Conservation (phyloP, 2,113 vertebrate genomes). For the Nettapus auritus region DNA sequence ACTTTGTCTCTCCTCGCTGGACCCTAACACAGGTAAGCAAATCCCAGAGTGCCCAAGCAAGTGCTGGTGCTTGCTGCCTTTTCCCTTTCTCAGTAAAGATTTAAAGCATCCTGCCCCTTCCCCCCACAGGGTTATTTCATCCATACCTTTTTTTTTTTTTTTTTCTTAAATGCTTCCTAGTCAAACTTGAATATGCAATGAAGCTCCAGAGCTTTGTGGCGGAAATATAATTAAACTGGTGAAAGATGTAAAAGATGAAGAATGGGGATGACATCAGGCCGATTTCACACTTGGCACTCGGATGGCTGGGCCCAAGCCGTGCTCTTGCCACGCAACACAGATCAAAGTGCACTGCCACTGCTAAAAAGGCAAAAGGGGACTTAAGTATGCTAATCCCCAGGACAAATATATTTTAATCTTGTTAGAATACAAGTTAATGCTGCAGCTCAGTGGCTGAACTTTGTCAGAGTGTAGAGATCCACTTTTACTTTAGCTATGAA, state of each 20-base stretch:
- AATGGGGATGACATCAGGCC: slow-evolving; percentile 98
- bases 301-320: slow-evolving; percentile 92
- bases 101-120: slow-evolving; percentile 75
- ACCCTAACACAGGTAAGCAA: slow-evolving; percentile 27
- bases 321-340: slow-evolving; percentile 94
- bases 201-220: slow-evolving; percentile 88
- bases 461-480: slow-evolving; percentile 89
- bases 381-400: slow-evolving; percentile 99
- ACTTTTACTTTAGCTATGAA: slow-evolving; percentile 90
- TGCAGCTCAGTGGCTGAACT: slow-evolving; percentile 94
- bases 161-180: slow-evolving; percentile 92
- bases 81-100: slow-evolving; percentile 47
- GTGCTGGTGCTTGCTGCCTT: neutral
- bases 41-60: neutral
- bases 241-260: slow-evolving; percentile 97
- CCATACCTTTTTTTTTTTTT: slow-evolving; percentile 72
- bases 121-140: slow-evolving; percentile 88
- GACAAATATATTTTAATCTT: slow-evolving; percentile 99
- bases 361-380: slow-evolving; percentile 91
- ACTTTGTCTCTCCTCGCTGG: neutral
- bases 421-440: slow-evolving; percentile 99
- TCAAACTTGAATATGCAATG: slow-evolving; percentile 95
- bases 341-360: slow-evolving; percentile 95
- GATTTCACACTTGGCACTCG: slow-evolving; percentile 99
- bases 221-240: slow-evolving; percentile 99